phyloP scores from a whole-genome alignment of 1,140 invertebrate genomes.

The Diploscapter pachys region DNA sequence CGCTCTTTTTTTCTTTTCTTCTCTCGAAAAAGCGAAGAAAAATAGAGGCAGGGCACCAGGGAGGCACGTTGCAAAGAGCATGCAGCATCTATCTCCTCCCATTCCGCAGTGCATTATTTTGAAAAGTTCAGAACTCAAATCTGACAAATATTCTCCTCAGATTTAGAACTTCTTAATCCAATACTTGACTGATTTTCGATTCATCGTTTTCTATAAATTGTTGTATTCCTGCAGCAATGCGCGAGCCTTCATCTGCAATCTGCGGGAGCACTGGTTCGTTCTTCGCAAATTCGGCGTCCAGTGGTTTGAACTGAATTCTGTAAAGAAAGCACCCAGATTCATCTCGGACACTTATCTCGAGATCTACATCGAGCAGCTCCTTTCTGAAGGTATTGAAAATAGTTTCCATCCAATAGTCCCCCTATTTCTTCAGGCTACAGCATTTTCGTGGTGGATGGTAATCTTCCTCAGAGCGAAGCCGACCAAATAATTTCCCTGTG shows the following conservation, averaged over 20 bases:
- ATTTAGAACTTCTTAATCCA: constrained; percentile 8
- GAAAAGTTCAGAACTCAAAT: constrained; percentile 4
- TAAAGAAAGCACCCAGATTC: constrained; percentile 71
- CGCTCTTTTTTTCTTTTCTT: too few relatives aligned
- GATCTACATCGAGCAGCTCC: constrained; percentile 74
- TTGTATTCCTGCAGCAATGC: constrained; percentile 64
- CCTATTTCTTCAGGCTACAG: constrained; percentile 69
- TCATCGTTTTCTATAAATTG: constrained; percentile 11
- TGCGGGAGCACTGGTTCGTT: constrained; percentile 79
- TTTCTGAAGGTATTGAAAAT: constrained; percentile 70
- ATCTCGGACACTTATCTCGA: constrained; percentile 76
- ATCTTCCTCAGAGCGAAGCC: constrained; percentile 70
- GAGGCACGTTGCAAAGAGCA: too few relatives aligned
- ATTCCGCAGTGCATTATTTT: too few relatives aligned
- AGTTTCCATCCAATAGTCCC: not conserved
- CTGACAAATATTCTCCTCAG: not conserved
- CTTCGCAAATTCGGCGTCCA: constrained; percentile 74
- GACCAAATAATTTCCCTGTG: constrained; percentile 67
- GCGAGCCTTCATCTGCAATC: constrained; percentile 78
- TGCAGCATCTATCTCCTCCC: too few relatives aligned
- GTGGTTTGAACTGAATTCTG: constrained; percentile 83
- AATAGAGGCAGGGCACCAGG: too few relatives aligned
- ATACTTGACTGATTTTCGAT: not conserved
- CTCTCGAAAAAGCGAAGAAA: too few relatives aligned
- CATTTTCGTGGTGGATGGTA: constrained; percentile 75